Base-by-base conservation (phyloP, 2,888 invertebrate genomes). In the Philereme vetulata region DNA sequence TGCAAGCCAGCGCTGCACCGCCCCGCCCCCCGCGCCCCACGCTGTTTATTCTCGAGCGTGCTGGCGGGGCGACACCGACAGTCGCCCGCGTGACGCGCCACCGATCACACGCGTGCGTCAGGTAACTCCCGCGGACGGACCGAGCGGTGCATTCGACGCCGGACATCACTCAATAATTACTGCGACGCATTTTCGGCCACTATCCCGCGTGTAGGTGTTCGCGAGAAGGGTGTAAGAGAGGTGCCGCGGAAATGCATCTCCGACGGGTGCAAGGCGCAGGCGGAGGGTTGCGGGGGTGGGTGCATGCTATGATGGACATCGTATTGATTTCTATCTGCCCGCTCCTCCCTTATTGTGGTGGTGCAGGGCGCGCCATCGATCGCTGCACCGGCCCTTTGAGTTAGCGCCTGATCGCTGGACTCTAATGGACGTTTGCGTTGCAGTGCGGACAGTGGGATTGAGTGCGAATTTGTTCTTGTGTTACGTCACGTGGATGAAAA, bases 261-360 rank as follows among this genome's bases (percentile, higher is more conserved):
- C 84, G 77, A 64, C 72, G 81, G 82, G 88, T 90, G 90, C 89
- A 89, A 80, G 81, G 89, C 88, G 90, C 88, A 86, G 87, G 87
- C 84, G 86, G 84, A 82, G 90, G 85, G 93, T 88, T 88, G 92
- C 93, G 92, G 93, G 93, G 93, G 93, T 89, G 93, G 93, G 92
- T 93, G 93, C 93, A 93, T 90, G 90, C 90, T 90, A 91, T 93
- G 92, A 90, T 93, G 93, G 93, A 93, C 93, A 92, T 87, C 89
- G 91, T 92, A 92, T 92, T 90, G 92, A 92, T 92, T 92, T 91
- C 90, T 91, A 91, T 91, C 92, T 92, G 91, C 78, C 90, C 91
- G 90, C 90, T 89, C 90, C 90, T 90, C 90, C 90, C 90, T 86
- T 86, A 84, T 86, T 85, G 90, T 87, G 85, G 85, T 81, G 86